Conservation (phyloP, 2,113 vertebrate species). For the Xyrauchen texanus region DNA sequence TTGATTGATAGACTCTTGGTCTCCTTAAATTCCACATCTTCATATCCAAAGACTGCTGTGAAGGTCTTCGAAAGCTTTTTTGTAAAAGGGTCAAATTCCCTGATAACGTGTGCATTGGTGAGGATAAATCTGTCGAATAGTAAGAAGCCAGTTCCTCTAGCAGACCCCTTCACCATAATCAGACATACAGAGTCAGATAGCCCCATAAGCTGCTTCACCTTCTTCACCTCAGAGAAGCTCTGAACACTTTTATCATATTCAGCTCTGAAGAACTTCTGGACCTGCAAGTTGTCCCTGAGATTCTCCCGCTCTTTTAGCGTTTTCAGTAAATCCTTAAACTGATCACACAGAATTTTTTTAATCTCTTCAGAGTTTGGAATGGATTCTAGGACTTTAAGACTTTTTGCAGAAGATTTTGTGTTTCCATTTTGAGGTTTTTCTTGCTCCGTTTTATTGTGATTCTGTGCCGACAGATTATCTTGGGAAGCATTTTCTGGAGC, state of each 20-base stretch:
- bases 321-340: slow-evolving; percentile 1
- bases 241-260: slow-evolving; percentile 47
- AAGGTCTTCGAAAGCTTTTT: neutral
- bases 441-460: too few species aligned
- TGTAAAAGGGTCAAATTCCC: too few species aligned
- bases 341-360: slow-evolving; percentile 1
- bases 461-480: too few species aligned
- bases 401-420: neutral
- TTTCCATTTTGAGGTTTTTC: neutral
- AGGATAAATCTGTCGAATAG: slow-evolving; percentile 30
- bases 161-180: neutral
- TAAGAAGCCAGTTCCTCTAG: neutral
- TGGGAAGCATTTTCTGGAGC: neutral
- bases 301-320: neutral
- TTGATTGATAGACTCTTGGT: neutral
- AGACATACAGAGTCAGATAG: slow-evolving; percentile 44
- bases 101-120: slow-evolving; percentile 42
- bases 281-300: neutral
- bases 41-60: slow-evolving; percentile 22
- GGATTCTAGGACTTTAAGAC: neutral
- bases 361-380: slow-evolving; percentile 27
- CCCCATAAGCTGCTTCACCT: slow-evolving; percentile 9
- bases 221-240: slow-evolving; percentile 42
- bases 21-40: neutral
- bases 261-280: slow-evolving; percentile 20